Evolutionary conservation across 2,797 vertebrate genomes (phyloP).

Genomic region (Tauraco hartlaubi): DNA sequence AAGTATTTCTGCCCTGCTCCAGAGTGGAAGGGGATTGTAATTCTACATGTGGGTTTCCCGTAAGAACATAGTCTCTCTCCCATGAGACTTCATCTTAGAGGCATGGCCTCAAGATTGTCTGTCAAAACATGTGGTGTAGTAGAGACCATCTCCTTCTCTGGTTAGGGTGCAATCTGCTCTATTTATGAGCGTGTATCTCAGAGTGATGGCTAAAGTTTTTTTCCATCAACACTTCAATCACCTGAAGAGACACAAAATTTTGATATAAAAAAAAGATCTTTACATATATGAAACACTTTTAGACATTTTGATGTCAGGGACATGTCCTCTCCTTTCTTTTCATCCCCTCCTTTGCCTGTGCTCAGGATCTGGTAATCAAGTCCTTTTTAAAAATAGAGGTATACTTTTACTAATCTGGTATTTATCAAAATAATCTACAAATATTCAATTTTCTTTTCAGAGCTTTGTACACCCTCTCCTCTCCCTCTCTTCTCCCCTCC

Average conservation of each 20-base stretch:
- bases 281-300: neutral
- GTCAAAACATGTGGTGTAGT: neutral
- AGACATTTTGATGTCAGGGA: neutral
- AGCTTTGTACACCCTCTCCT: neutral
- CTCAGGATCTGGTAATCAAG: neutral
- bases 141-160: fast-evolving
- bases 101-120: neutral
- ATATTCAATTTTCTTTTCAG: neutral
- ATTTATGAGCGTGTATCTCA: neutral
- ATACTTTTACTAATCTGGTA: neutral
- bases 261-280: neutral
- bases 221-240: neutral
- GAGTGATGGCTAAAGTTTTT: neutral
- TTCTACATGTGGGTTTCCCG: neutral
- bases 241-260: neutral
- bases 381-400: neutral
- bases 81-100: neutral
- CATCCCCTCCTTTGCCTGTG: neutral
- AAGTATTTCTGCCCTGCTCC: neutral
- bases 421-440: neutral
- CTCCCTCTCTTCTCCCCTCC: neutral
- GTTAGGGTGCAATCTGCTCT: neutral
- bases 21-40: neutral
- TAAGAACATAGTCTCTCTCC: neutral
- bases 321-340: neutral